phyloP scores from a whole-genome alignment of 2,797 vertebrate species.

The Darevskia mixta region DNA sequence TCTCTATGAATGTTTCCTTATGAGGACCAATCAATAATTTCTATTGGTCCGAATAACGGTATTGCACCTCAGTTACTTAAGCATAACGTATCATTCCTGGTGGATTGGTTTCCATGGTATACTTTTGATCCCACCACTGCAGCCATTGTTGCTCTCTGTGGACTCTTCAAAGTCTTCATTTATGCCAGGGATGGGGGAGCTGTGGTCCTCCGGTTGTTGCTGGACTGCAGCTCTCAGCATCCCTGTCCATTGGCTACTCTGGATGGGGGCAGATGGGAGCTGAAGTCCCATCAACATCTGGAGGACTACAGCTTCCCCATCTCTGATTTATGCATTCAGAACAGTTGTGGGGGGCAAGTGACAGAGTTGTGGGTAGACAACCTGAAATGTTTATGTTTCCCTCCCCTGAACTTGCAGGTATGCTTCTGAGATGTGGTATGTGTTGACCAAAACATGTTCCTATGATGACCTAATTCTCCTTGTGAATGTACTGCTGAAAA shows the following conservation, averaged over 20 bases:
- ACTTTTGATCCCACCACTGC: neutral
- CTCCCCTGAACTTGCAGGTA: constrained; percentile 45
- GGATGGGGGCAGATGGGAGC: neutral
- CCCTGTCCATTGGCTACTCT: neutral
- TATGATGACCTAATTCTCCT: constrained; percentile 58
- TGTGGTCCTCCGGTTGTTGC: no score
- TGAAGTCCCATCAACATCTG: no score
- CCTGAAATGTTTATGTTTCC: neutral
- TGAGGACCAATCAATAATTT: neutral
- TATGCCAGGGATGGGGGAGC: neutral
- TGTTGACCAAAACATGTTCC: constrained; percentile 59
- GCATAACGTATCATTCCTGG: neutral
- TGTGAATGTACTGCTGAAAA: constrained; percentile 65
- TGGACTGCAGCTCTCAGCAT: neutral
- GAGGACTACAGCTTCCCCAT: no score
- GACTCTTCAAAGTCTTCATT: neutral
- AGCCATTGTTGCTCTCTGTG: neutral
- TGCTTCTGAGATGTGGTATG: constrained; percentile 68
- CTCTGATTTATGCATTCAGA: neutral
- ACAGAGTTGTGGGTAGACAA: neutral
- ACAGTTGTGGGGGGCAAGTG: neutral
- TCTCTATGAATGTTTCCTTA: neutral
- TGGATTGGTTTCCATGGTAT: neutral
- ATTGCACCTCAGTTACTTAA: neutral
- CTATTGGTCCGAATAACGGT: neutral